Evolutionary conservation across 2,797 vertebrate genomes (phyloP), one percentile per base, ranked within the genome.

Genomic region (Psittacula derbiana): DNA sequence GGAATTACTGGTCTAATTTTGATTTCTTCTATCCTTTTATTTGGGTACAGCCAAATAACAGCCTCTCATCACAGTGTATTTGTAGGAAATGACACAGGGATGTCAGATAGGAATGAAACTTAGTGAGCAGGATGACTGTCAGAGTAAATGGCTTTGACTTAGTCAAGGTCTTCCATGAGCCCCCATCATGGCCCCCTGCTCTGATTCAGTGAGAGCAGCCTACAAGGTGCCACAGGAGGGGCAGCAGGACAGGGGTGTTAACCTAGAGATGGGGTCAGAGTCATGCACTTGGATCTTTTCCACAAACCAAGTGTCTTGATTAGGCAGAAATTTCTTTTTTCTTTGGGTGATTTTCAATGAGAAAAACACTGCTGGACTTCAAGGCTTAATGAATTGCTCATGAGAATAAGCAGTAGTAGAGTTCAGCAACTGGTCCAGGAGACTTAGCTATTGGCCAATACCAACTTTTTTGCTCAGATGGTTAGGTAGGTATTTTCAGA

Each of bases 11-110:
- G 83, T 66, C 41, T 86, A 69, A 79, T 83, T 92, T 72, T 78
- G 79, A 27, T 78, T 86, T 91, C 72, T 80, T 86, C 76, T 6
- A 13, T 86, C 43, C 53, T 92, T 95, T 85, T 75, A 47, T 92
- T 84, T 73, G 50, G 23, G 52, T 73, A 49, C 44, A 73, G 64
- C 46, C 71, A 69, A 90, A 80, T 23, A 71, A 57, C 4, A 2
- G 49, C 57, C 23, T 81, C 69, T 81, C 0, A 0, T 27, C 66
- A 78, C 44, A 62, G 46, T 4, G 10, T 27, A 50, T 71, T 84
- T 83, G 57, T 88, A 83, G 44, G 79, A 80, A 82, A 86, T 10
- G 14, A 43, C 70, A 82, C 64, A 61, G 50, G 33, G 44, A 74
- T 0, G 0, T 44, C 70, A 86, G 64, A 44, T 58, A 5, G 14